These are phyloP conservation scores for Ariolimax columbianus DNA, from an alignment of 2,888 invertebrate genomes.

Conservation along the genomic window DNA sequence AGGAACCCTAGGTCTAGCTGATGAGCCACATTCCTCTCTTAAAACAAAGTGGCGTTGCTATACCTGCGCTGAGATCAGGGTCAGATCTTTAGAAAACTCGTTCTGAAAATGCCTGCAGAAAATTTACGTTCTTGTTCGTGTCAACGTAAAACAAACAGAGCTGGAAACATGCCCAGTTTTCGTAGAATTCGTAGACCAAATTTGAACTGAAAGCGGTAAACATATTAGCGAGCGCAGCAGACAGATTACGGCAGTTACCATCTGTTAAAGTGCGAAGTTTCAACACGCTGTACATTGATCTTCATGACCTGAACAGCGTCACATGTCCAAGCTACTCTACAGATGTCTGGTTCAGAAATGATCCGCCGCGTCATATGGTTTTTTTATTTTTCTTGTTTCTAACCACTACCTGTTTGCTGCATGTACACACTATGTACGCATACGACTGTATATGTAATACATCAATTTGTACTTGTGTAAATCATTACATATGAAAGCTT, in stretches of 20 bases:
- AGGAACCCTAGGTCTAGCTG: not conserved
- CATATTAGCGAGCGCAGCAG: not conserved
- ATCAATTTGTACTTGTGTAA: too few species aligned
- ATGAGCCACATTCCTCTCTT: not conserved
- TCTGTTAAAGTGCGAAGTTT: not conserved
- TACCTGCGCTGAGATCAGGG: not conserved
- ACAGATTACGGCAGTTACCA: not conserved
- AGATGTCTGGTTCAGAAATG: too few species aligned
- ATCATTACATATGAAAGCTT: too few species aligned
- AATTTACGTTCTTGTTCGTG: constrained; percentile 34
- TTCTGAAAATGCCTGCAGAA: not conserved
- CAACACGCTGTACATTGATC: too few species aligned
- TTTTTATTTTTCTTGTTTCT: too few species aligned
- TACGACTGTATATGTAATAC: not conserved
- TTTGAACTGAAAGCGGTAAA: not conserved
- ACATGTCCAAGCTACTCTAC: too few species aligned
- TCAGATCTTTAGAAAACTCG: not conserved
- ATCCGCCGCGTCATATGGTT: too few species aligned
- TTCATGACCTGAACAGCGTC: too few species aligned
- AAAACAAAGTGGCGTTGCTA: not conserved
- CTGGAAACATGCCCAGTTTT: not conserved
- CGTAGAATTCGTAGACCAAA: too few species aligned
- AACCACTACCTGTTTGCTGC: not conserved
- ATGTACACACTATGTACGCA: not conserved
- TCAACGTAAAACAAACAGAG: constrained; percentile 39